Percentiles rank a stretch among this genome's conserved stretches.
Conservation (phyloP, 2,113 vertebrate genomes). For the Dipodomys spectabilis region DNA sequence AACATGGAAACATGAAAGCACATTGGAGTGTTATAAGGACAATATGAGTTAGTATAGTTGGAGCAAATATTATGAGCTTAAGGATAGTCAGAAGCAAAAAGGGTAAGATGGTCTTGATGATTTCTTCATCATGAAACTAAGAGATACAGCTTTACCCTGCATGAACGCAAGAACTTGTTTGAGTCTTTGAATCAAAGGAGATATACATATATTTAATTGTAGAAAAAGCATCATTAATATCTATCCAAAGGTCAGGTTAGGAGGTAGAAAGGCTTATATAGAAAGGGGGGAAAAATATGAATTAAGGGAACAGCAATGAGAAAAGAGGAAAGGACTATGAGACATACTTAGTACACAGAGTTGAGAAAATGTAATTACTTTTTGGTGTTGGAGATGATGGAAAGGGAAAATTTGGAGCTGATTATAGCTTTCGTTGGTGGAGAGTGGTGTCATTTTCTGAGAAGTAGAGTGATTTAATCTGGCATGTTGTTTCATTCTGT, state of each 20-base stretch:
- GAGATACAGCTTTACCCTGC: background rate
- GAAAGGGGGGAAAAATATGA: background rate
- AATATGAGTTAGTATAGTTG: background rate
- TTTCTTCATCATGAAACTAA: background rate
- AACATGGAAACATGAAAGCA: background rate
- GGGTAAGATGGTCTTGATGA: background rate
- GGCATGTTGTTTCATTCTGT: background rate
- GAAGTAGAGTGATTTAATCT: constrained; percentile 4
- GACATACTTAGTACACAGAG: background rate
- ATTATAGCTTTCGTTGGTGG: background rate
- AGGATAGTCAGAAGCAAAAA: background rate
- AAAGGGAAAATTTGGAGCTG: background rate
- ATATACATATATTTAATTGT: background rate
- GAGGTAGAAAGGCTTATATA: background rate
- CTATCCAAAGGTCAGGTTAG: background rate
- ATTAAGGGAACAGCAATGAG: background rate
- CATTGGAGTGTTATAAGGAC: background rate
- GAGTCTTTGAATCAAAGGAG: background rate
- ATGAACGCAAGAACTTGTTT: background rate
- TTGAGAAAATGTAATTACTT: background rate
- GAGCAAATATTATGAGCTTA: background rate
- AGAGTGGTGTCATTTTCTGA: background rate
- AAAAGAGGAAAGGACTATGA: background rate
- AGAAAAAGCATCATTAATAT: background rate
- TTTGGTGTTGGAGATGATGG: background rate